These are phyloP conservation scores for Galaxea fascicularis DNA, from an alignment of 92 coral and sea anemone species.

Conservation along the genomic window DNA sequence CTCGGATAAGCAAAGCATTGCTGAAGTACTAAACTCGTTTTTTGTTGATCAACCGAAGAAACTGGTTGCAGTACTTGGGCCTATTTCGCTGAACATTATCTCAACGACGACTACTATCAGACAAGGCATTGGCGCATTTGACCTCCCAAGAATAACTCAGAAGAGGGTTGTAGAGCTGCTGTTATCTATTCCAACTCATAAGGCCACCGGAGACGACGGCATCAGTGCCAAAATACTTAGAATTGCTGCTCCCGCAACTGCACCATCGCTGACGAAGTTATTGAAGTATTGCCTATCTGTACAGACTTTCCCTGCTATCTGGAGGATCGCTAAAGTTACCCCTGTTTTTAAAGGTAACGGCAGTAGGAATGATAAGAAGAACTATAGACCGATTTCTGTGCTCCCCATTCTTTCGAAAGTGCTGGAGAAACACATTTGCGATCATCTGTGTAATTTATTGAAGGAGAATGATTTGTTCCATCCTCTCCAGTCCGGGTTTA, in stretches of 20 bases:
- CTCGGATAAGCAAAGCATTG: constrained; percentile 27
- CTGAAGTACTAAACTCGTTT: constrained; percentile 12
- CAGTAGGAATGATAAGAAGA: no score
- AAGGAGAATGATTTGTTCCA: no score
- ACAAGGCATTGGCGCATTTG: no score
- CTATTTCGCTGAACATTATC: constrained; percentile 10
- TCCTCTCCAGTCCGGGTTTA: no score
- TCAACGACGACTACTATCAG: constrained; percentile 29
- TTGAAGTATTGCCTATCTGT: neutral
- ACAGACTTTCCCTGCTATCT: neutral
- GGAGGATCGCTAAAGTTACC: no score
- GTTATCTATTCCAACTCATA: constrained; percentile 49
- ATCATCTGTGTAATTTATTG: no score
- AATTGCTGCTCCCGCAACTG: neutral
- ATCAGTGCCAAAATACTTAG: constrained; percentile 18
- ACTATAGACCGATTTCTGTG: no score
- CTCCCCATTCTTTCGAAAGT: no score
- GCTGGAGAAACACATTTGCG: no score
- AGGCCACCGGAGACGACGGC: constrained; percentile 69
- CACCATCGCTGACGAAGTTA: neutral
- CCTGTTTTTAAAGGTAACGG: no score
- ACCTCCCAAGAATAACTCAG: constrained; percentile 27
- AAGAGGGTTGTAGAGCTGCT: constrained; percentile 40
- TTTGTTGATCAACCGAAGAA: constrained; percentile 33
- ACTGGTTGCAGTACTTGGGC: constrained; percentile 31